Evolutionary conservation across 2,797 vertebrate genomes (phyloP), one percentile per base, ranked within the genome.

Genomic region (Amazonetta brasiliensis): DNA sequence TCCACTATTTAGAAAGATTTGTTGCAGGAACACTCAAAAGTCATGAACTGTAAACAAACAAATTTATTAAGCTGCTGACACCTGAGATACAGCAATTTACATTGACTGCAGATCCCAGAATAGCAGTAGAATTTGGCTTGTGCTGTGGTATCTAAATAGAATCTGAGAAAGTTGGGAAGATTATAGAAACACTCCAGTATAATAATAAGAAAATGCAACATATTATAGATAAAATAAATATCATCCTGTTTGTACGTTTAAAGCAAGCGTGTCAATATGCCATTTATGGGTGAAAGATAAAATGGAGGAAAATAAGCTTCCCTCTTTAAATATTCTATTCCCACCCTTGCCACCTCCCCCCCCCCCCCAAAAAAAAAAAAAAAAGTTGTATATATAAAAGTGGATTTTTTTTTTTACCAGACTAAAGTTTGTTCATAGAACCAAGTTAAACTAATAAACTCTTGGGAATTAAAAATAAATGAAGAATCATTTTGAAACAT

Each of bases 401-500:
- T 4, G 0, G 0, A 52, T 52, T 28, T 63, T 26, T 83, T 63
- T 3, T 10, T 63, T 83, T 41, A 48, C 11, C 4, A 50, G 28
- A 25, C 17, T 55, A 78, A 76, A 76, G 22, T 63, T 92, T 92
- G 8, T 22, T 84, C 31, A 58, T 9, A 81, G 44, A 77, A 52
- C 35, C 1, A 5, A 69, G 8, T 60, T 59, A 74, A 80, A 94
- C 71, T 48, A 74, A 41, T 9, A 73, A 78, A 60, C 26, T 71
- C 39, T 35, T 56, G 20, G 17, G 48, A 80, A 82, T 58, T 87
- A 46, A 30, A 82, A 90, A 75, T 69, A 91, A 88, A 88, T 39
- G 54, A 81, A 95, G 46, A 52, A 82, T 14, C 18, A 54, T 92
- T 94, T 80, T 41, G 19, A 94, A 95, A 83, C 60, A 39, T 19